These are phyloP conservation scores for Pseudorhombus dupliciocellatus DNA, from an alignment of 2,113 vertebrate species.

Conservation along the genomic window DNA sequence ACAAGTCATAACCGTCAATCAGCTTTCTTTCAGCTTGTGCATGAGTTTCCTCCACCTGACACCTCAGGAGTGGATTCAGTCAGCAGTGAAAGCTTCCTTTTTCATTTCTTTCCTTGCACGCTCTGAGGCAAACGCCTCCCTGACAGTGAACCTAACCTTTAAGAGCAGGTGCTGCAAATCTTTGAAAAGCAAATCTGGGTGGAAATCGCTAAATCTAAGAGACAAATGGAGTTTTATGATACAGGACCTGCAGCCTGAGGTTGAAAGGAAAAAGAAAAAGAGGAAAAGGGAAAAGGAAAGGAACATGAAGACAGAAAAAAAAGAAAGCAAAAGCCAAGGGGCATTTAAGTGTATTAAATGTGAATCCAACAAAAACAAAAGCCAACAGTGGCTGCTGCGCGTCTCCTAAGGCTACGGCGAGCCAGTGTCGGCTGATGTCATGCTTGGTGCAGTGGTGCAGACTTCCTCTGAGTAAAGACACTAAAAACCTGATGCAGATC, in stretches of 20 bases:
- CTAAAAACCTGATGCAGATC: slow-evolving; percentile 37
- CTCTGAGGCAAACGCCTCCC: slow-evolving; percentile 27
- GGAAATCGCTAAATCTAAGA: slow-evolving; percentile 17
- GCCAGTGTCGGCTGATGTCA: slow-evolving; percentile 56
- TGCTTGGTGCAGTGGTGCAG: slow-evolving; percentile 56
- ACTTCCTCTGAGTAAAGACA: slow-evolving; percentile 63
- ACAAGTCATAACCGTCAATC: slow-evolving; percentile 27
- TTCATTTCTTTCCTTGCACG: not conserved
- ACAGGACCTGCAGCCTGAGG: slow-evolving; percentile 11
- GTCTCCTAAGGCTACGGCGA: slow-evolving; percentile 50
- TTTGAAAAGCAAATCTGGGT: slow-evolving; percentile 27
- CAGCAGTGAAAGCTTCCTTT: not conserved
- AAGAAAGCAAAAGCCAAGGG: slow-evolving; percentile 31
- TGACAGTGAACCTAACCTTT: slow-evolving; percentile 45
- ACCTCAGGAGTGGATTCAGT: slow-evolving; percentile 41
- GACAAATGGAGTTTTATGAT: slow-evolving; percentile 25
- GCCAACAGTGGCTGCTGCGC: slow-evolving; percentile 18
- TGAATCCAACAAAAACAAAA: slow-evolving; percentile 37
- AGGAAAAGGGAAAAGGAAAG: not conserved
- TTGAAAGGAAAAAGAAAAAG: not conserved
- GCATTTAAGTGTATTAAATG: slow-evolving; percentile 47
- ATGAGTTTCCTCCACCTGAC: slow-evolving; percentile 18
- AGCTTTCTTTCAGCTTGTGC: slow-evolving; percentile 5
- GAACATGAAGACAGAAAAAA: not conserved
- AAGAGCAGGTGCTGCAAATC: slow-evolving; percentile 41